Percentiles rank a stretch among this genome's conserved stretches.
Evolutionary conservation across 2,888 invertebrate genomes (phyloP).

Genomic region (Cartodere bifasciata): DNA sequence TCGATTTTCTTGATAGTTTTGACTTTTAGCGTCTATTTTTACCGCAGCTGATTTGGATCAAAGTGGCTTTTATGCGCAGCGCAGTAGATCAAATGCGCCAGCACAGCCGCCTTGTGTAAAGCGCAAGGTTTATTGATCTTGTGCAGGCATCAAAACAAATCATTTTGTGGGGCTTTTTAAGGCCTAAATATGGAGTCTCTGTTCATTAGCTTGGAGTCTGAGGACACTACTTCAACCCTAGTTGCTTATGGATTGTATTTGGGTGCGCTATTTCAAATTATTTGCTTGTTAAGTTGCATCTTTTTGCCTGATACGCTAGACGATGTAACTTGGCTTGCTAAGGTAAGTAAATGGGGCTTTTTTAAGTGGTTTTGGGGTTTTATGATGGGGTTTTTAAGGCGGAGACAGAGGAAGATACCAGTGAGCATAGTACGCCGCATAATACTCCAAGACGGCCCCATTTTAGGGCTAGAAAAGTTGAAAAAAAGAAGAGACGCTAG

Average conservation of each 20-base stretch:
- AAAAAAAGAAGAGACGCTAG: constrained; percentile 59
- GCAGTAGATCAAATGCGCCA: no score
- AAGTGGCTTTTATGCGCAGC: no score
- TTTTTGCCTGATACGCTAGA: constrained; percentile 56
- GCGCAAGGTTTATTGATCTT: no score
- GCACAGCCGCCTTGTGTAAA: no score
- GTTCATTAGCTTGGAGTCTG: no score
- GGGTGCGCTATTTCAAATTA: constrained; percentile 77
- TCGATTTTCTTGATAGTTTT: no score
- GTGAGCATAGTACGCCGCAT: constrained; percentile 59
- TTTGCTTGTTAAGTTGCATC: constrained; percentile 72
- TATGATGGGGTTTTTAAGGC: constrained; percentile 28
- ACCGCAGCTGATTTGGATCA: no score
- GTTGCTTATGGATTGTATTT: constrained; percentile 71
- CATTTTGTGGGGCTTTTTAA: no score
- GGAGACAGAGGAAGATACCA: constrained; percentile 63
- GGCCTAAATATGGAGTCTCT: no score
- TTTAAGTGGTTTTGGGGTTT: neutral
- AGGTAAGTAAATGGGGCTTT: constrained; percentile 31
- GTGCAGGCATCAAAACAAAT: no score
- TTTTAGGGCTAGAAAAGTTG: constrained; percentile 50
- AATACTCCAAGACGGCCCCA: constrained; percentile 52
- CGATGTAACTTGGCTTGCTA: constrained; percentile 30
- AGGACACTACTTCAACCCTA: constrained; percentile 59
- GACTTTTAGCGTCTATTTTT: no score